Evolutionary conservation across 2,797 vertebrate species (phyloP).

Genomic region (Microtus obscurus): DNA sequence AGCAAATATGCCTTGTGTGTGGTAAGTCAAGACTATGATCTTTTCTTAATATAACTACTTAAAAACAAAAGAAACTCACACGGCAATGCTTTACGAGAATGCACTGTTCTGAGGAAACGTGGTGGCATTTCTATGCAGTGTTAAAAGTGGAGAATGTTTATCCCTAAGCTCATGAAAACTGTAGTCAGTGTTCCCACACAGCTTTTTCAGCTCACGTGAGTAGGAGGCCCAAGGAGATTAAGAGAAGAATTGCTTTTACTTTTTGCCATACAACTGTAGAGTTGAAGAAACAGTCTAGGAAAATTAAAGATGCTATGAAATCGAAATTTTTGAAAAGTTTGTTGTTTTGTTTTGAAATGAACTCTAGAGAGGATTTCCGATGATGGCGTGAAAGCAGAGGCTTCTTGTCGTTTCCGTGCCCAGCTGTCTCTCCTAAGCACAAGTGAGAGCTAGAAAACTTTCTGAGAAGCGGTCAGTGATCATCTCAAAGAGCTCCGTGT

Average conservation of each 20-base stretch:
- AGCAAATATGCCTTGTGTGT: background rate
- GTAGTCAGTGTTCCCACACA: background rate
- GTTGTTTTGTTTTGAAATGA: background rate
- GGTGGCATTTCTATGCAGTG: conserved; percentile 41
- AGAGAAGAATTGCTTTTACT: background rate
- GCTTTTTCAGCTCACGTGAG: background rate
- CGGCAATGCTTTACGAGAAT: conserved; percentile 14
- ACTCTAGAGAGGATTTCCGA: background rate
- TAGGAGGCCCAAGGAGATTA: background rate
- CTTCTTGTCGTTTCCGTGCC: background rate
- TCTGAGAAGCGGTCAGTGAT: background rate
- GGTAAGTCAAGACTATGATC: background rate
- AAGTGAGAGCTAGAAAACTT: background rate
- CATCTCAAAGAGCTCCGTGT: background rate
- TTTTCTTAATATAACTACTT: background rate
- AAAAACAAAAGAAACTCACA: conserved; percentile 10
- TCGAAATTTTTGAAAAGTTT: background rate
- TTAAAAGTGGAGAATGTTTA: background rate
- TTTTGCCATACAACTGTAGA: background rate
- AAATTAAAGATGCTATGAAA: background rate
- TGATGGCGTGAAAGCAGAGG: background rate
- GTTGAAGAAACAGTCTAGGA: conserved; percentile 23
- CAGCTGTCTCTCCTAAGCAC: background rate
- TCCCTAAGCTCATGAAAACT: background rate
- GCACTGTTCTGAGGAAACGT: background rate